Conservation (phyloP, 1,140 invertebrate species). For the Cydia splendana region DNA sequence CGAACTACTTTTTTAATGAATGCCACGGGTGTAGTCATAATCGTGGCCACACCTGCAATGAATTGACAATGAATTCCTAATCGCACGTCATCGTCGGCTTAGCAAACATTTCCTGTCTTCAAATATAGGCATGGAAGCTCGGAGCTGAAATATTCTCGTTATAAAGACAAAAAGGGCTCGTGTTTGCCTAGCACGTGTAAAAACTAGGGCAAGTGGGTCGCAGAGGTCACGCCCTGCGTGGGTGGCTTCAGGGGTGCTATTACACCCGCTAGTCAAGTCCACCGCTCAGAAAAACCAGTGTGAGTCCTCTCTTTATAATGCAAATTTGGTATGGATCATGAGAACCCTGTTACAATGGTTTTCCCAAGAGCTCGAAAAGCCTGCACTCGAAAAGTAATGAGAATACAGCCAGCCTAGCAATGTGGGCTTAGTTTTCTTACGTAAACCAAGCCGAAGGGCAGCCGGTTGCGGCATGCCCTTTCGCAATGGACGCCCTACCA, state of each 20-base stretch:
- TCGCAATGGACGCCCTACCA: conserved; percentile 56
- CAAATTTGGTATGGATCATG: neutral
- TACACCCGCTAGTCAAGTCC: neutral
- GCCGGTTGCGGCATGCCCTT: conserved; percentile 61
- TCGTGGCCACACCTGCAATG: conserved; percentile 4
- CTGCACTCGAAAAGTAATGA: neutral
- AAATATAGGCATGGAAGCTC: conserved; percentile 1
- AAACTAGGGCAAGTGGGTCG: conserved; percentile 69
- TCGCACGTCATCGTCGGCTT: neutral
- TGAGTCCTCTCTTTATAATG: neutral
- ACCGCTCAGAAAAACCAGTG: neutral
- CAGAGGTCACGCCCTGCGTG: conserved; percentile 62
- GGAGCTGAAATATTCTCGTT: conserved; percentile 1
- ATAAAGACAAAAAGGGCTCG: conserved; percentile 21
- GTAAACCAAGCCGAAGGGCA: conserved; percentile 73
- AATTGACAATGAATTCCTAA: conserved; percentile 22
- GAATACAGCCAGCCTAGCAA: conserved; percentile 51
- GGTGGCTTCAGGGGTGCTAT: conserved; percentile 48
- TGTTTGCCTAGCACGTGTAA: conserved; percentile 42
- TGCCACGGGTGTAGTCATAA: conserved; percentile 3
- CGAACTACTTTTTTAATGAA: conserved; percentile 1
- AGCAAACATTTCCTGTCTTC: conserved; percentile 8
- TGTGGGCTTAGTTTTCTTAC: conserved; percentile 63
- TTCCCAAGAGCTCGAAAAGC: neutral
- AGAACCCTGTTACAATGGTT: neutral